These are phyloP conservation scores for Rotaria macrura DNA, from an alignment of 2,888 invertebrate species.

Conservation along the genomic window DNA sequence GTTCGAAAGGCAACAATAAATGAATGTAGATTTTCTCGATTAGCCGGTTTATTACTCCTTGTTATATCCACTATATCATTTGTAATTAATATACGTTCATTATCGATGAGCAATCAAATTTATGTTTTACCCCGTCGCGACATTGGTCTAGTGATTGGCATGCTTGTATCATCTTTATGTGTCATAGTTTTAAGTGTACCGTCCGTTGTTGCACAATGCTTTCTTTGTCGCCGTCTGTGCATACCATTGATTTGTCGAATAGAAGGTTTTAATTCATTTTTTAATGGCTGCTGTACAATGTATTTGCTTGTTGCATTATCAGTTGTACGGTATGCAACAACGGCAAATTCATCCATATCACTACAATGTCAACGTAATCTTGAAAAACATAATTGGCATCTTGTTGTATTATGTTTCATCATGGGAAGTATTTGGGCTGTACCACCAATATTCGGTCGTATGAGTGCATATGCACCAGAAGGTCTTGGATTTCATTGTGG, in stretches of 20 bases:
- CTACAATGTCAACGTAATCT: background rate
- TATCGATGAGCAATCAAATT: background rate
- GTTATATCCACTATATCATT: background rate
- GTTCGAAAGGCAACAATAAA: background rate
- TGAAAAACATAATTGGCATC: background rate
- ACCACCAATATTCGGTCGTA: background rate
- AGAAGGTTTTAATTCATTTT: conserved; percentile 9
- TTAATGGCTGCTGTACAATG: background rate
- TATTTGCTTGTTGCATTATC: background rate
- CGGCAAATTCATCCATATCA: background rate
- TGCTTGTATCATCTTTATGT: background rate
- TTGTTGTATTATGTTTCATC: background rate
- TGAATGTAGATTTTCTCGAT: background rate
- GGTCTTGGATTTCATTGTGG: conserved; percentile 15
- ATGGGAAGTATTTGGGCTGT: background rate
- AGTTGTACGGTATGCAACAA: background rate
- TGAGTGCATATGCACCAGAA: background rate
- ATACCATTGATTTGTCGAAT: background rate
- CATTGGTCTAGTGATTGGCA: background rate
- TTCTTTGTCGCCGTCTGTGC: conserved; percentile 6
- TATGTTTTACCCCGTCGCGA: background rate
- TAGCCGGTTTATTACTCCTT: background rate
- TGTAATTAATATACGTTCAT: background rate
- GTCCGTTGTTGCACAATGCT: background rate
- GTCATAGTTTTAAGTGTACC: background rate